Percentiles rank a stretch among this genome's conserved stretches.
Evolutionary conservation across 2,888 invertebrate species (phyloP).

Genomic region (Limnephilus marmoratus): DNA sequence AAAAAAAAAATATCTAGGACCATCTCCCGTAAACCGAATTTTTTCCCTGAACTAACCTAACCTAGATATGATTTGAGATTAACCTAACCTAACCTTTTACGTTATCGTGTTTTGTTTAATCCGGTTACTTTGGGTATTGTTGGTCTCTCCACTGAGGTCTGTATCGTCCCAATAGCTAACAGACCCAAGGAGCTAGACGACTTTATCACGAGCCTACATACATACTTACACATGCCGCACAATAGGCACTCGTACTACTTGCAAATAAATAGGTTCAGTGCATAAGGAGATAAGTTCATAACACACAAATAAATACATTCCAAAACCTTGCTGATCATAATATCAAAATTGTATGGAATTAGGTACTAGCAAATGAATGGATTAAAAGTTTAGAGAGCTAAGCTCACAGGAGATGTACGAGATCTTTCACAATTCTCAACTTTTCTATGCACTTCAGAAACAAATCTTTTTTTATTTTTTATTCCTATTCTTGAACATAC

Average conservation of each 20-base stretch:
- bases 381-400: neutral
- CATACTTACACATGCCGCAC: neutral
- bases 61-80: too few species aligned
- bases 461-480: too few species aligned
- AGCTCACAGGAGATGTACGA: neutral
- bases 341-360: too few species aligned
- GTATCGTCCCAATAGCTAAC: neutral
- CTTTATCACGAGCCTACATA: neutral
- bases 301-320: neutral
- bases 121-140: neutral
- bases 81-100: too few species aligned
- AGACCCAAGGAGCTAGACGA: neutral
- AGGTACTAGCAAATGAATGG: neutral
- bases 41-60: too few species aligned
- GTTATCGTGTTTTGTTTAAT: too few species aligned
- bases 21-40: too few species aligned
- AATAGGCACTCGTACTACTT: neutral
- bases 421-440: too few species aligned
- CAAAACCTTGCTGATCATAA: too few species aligned
- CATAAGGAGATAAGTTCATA: neutral
- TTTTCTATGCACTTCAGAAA: too few species aligned
- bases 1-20: too few species aligned
- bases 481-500: too few species aligned
- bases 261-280: neutral
- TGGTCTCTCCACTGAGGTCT: neutral